Evolutionary conservation across 2,888 invertebrate genomes (phyloP).

Genomic region (Balanococcus diminutus): DNA sequence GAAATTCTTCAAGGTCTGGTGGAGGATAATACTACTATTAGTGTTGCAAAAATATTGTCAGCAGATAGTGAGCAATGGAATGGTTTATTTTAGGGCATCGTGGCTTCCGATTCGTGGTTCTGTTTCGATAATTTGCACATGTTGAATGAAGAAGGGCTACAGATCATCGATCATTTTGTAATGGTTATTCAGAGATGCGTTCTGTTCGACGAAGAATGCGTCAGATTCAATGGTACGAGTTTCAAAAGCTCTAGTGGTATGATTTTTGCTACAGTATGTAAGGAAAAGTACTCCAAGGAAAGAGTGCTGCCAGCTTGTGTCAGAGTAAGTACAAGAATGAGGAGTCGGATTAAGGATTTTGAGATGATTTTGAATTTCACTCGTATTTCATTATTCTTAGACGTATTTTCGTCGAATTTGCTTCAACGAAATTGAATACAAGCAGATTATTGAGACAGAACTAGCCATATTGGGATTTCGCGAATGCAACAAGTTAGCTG

Average conservation of each 20-base stretch:
- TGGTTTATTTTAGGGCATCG: slow-evolving; percentile 71
- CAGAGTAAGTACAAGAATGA: not conserved
- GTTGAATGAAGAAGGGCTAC: slow-evolving; percentile 81
- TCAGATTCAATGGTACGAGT: not conserved
- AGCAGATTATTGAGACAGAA: not conserved
- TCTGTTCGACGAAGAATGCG: not conserved
- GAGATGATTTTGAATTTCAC: not conserved
- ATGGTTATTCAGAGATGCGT: slow-evolving; percentile 72
- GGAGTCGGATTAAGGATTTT: not conserved
- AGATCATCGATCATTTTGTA: slow-evolving; percentile 82
- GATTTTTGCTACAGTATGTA: not conserved
- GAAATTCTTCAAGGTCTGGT: slow-evolving; percentile 91
- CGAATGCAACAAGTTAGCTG: slow-evolving; percentile 67
- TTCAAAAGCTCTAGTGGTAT: not conserved
- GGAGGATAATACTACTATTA: no score
- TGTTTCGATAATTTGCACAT: slow-evolving; percentile 86
- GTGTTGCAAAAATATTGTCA: no score
- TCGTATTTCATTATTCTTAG: not conserved
- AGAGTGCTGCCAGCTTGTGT: not conserved
- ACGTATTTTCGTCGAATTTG: slow-evolving; percentile 24
- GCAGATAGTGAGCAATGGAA: not conserved
- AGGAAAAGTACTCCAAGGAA: not conserved
- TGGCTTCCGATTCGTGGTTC: slow-evolving; percentile 87
- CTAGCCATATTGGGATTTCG: not conserved
- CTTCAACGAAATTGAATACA: not conserved